Base-by-base conservation (phyloP, 2,113 vertebrate species). In the Sapajus apella region DNA sequence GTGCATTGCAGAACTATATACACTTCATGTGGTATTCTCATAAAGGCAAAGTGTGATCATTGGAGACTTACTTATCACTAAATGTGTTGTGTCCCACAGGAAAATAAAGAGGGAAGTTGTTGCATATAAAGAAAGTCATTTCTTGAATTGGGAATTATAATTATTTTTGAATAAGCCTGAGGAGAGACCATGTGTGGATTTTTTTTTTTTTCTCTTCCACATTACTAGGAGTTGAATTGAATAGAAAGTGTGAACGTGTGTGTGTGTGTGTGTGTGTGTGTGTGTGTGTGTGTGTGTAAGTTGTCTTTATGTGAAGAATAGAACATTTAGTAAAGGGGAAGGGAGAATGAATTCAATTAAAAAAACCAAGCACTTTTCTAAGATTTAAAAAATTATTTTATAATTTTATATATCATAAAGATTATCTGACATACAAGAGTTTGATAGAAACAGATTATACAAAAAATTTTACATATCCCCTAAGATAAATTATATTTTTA, bases 401-500 rank as follows among this genome's bases (percentile, higher is more conserved):
- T 2, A 70, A 90, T 95, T 81, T 45, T 9, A 83, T 70, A 77
- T 70, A 55, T 77, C 13, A 16, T 47, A 80, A 88, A 90, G 73
- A 40, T 45, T 1, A 1, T 55, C 6, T 18, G 13, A 84, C 32
- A 2, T 79, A 52, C 30, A 85, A 40, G 9, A 56, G 8, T 76
- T 90, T 97, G 83, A 40, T 66, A 90, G 27, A 80, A 83, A 87
- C 25, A 92, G 90, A 84, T 82, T 73, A 37, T 43, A 25, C 27
- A 43, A 82, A 66, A 58, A 47, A 16, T 80, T 95, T 79, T 43
- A 90, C 18, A 50, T 82, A 13, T 52, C 1, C 14, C 75, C 2
- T n/a, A 66, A 5, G n/a, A 37, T 76, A 11, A 76, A 86, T 64
- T 16, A 61, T 85, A 47, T 77, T 90, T 92, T 88, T 40, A 94